Base-by-base conservation (phyloP, 1,140 invertebrate genomes). In the Diorhabda sublineata region DNA sequence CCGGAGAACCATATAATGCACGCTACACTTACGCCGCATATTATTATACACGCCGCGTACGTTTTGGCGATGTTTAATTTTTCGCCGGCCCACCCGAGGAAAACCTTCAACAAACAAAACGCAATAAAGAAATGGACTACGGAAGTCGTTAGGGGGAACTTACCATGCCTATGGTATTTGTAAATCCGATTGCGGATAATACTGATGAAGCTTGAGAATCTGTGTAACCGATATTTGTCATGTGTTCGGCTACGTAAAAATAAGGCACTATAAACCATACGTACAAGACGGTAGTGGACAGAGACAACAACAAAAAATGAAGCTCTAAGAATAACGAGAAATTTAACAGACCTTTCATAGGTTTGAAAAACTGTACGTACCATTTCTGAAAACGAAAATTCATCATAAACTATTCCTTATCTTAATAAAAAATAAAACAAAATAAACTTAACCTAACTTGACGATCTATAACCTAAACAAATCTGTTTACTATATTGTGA, bases 241-340 rank as follows among this genome's bases (percentile, higher is more conserved):
- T 84, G 76, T 88, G 86, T 64, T 94, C 92, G 57, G 91, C 90
- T 26, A 95, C 82, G 79, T 94, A 96, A 77, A 95, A 92, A 83
- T 96, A 95, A 45, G 93, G 93, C 58, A 95, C 91, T 71, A 95
- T 94, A 78, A 94, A 94, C 91, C 92, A 96, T 70, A 89, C 90
- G 80, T 94, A 95, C 9, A 96, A 83, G 45, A 95, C 85, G 68
- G 94, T 89, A 65, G 94, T 96, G 2, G 92, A 91, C 0, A 95
- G 69, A 62, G 91, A 91, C 71, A 95, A 88, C 3, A 95, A 82
- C 56, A 93, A 83, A 77, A 94, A 96, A 68, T 92, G 90, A 44
- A 89, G 80, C 76, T 92, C 90, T 74, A 88, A 82, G 76, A 94
- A 93, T 77, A 93, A 86, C 7, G 89, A 87, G 66, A 93, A 89